These are phyloP conservation scores for Pyrgus malvae DNA, from an alignment of 2,888 invertebrate species.

Conservation along the genomic window DNA sequence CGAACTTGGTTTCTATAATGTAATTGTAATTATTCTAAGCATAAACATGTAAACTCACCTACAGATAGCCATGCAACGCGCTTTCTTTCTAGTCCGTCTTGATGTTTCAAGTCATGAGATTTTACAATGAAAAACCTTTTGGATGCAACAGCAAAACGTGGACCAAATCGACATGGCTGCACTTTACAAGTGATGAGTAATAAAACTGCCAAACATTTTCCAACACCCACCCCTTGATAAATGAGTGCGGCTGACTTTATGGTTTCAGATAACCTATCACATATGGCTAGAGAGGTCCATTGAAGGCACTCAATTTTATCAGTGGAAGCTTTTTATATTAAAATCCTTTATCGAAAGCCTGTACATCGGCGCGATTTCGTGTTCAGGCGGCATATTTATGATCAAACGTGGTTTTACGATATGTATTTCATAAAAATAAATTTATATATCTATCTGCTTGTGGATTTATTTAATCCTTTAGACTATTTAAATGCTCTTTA, in stretches of 20 bases:
- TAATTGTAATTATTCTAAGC: too few relatives aligned
- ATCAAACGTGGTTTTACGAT: neutral
- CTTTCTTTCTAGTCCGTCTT: neutral
- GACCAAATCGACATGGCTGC: conserved; percentile 1
- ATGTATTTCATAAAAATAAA: too few relatives aligned
- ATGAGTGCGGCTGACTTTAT: conserved; percentile 12
- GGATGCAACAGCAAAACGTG: neutral
- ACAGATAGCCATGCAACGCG: conserved; percentile 9
- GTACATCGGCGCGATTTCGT: neutral
- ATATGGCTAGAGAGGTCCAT: conserved; percentile 12
- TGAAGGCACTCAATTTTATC: conserved; percentile 35
- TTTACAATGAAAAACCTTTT: neutral
- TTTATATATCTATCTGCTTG: too few relatives aligned
- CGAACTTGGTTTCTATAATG: too few relatives aligned
- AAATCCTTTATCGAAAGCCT: conserved; percentile 31
- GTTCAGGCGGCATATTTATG: neutral
- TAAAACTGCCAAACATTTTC: conserved; percentile 4
- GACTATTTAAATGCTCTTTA: too few relatives aligned
- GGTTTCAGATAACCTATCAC: conserved; percentile 11
- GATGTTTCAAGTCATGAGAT: conserved; percentile 2
- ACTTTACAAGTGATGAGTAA: neutral
- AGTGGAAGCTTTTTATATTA: conserved; percentile 38
- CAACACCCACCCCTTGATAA: neutral
- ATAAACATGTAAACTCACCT: conserved; percentile 6
- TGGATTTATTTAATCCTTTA: too few relatives aligned